Evolutionary conservation across 2,888 invertebrate genomes (phyloP).

Genomic region (Trileptium ribeirensis): DNA sequence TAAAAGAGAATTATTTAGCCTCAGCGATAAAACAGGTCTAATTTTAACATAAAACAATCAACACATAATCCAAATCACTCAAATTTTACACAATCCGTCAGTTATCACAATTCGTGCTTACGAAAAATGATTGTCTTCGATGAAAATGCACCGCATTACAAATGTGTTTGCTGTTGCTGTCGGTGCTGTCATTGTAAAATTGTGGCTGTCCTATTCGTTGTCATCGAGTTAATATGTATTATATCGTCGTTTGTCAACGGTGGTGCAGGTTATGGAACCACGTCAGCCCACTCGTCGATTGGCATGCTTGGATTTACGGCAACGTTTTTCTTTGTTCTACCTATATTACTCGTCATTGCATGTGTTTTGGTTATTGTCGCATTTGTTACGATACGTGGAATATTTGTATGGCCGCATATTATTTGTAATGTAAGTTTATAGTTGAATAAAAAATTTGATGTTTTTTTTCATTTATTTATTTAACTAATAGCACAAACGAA

Average conservation of each 20-base stretch:
- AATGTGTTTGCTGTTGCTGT: background rate
- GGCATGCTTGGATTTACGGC: background rate
- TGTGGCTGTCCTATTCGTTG: background rate
- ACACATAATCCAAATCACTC: no score
- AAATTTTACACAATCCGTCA: no score
- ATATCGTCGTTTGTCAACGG: background rate
- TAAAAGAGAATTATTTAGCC: no score
- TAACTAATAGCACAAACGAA: no score
- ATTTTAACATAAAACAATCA: no score
- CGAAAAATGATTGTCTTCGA: no score
- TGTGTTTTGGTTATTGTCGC: background rate
- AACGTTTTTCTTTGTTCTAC: background rate
- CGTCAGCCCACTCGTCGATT: background rate
- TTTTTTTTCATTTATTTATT: no score
- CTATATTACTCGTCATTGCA: background rate
- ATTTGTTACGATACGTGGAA: background rate
- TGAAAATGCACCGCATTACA: background rate
- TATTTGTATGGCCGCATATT: background rate
- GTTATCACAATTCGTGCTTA: no score
- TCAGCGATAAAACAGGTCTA: no score
- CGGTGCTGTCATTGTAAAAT: background rate
- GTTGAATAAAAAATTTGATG: no score
- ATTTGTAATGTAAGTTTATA: background rate
- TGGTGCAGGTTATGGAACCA: background rate
- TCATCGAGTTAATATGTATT: background rate